phyloP scores from a whole-genome alignment of 1,140 invertebrate genomes.

The Zaprionus vittiger region DNA sequence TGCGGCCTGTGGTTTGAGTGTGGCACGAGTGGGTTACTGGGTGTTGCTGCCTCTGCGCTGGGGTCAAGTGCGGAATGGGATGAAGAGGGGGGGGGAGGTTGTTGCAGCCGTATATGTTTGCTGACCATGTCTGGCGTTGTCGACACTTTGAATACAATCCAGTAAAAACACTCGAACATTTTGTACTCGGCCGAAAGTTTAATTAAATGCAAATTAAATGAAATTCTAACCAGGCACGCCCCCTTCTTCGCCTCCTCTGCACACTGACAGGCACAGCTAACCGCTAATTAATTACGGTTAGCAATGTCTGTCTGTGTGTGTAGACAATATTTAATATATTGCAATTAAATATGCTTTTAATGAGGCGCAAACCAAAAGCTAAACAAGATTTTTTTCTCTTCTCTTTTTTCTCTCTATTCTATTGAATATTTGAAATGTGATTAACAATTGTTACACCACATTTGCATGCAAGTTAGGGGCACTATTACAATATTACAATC shows the following conservation, averaged over 20 bases:
- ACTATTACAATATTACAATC: not conserved
- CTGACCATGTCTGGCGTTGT: not conserved
- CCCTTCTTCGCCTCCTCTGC: not conserved
- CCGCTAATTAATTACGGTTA: constrained; percentile 45
- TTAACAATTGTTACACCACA: constrained; percentile 1
- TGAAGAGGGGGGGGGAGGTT: too few relatives aligned
- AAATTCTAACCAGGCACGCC: constrained; percentile 6
- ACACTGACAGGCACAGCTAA: not conserved
- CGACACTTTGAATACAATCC: constrained; percentile 46
- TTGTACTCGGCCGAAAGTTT: constrained; percentile 25
- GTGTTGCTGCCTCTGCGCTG: not conserved
- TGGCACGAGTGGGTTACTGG: not conserved
- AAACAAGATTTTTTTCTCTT: constrained; percentile 18
- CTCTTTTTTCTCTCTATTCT: not conserved
- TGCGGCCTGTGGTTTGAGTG: not conserved
- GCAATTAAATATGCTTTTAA: constrained; percentile 29
- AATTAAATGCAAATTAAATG: constrained; percentile 55
- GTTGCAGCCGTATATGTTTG: too few relatives aligned
- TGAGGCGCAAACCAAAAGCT: constrained; percentile 18
- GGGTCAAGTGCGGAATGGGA: not conserved
- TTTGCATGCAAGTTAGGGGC: not conserved
- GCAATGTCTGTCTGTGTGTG: not conserved
- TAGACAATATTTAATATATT: not conserved
- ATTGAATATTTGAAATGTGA: not conserved
- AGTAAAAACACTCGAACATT: constrained; percentile 19